Percentiles rank a stretch among this genome's conserved stretches.
phyloP scores from a whole-genome alignment of 1,140 invertebrate genomes.

The Drosophila grimshawi region DNA sequence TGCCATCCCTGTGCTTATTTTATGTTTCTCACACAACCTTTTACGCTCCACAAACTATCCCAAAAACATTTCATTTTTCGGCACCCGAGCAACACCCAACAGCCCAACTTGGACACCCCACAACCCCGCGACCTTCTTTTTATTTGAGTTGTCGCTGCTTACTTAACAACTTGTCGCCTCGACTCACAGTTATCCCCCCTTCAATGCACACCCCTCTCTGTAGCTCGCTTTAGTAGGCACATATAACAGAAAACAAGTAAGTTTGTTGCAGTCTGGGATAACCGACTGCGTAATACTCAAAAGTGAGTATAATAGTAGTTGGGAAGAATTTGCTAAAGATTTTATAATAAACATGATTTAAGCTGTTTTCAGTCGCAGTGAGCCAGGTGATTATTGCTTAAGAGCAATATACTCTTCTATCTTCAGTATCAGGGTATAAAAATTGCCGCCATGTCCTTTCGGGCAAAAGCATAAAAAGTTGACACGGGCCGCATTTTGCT shows the following conservation, averaged over 20 bases:
- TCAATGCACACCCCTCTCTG: neutral
- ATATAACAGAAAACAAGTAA: neutral
- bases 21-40: constrained; percentile 31
- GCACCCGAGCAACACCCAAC: constrained; percentile 5
- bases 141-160: constrained; percentile 80
- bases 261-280: neutral
- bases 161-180: constrained; percentile 80
- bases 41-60: constrained; percentile 48
- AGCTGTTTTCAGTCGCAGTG: neutral
- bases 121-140: constrained; percentile 25
- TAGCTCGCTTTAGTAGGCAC: neutral
- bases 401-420: neutral
- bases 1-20: constrained; percentile 5
- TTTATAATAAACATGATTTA: no score
- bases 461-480: constrained; percentile 69
- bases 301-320: neutral
- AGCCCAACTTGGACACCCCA: constrained; percentile 3
- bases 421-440: constrained; percentile 1
- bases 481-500: constrained; percentile 56
- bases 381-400: neutral
- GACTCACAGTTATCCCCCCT: constrained; percentile 4
- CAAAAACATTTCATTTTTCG: constrained; percentile 25
- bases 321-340: neutral
- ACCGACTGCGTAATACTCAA: neutral
- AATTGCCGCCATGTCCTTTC: constrained; percentile 67